phyloP scores from a whole-genome alignment of 2,113 vertebrate species.

The Marmota flaviventris region DNA sequence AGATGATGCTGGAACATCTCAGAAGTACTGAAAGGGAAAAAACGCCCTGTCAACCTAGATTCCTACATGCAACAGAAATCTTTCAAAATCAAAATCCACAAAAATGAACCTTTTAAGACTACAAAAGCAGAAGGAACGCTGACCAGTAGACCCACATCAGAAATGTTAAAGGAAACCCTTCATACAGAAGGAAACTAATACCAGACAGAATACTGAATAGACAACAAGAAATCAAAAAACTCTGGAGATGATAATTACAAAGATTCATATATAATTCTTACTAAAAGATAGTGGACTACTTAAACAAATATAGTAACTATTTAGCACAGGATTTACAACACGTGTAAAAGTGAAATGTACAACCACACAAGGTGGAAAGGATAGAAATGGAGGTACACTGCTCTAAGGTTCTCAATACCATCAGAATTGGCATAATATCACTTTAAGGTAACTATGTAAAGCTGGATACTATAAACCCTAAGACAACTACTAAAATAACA shows the following conservation, averaged over 20 bases:
- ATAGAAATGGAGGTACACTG: too few relatives aligned
- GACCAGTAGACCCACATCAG: neutral
- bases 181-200: neutral
- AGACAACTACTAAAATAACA: slow-evolving; percentile 12
- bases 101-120: neutral
- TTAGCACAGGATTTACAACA: neutral
- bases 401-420: neutral
- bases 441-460: neutral
- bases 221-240: neutral
- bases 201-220: neutral
- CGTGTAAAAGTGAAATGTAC: neutral
- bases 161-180: neutral
- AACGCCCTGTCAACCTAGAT: neutral
- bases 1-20: neutral
- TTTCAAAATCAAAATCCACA: neutral
- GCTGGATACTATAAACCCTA: neutral
- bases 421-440: neutral
- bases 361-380: neutral
- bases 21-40: neutral
- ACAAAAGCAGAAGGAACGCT: neutral
- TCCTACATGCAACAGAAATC: neutral
- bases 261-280: neutral
- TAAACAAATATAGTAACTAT: slow-evolving; percentile 1
- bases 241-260: neutral
- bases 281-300: neutral